Conservation (phyloP, 2,888 invertebrate species). For the Seladonia tumulorum region DNA sequence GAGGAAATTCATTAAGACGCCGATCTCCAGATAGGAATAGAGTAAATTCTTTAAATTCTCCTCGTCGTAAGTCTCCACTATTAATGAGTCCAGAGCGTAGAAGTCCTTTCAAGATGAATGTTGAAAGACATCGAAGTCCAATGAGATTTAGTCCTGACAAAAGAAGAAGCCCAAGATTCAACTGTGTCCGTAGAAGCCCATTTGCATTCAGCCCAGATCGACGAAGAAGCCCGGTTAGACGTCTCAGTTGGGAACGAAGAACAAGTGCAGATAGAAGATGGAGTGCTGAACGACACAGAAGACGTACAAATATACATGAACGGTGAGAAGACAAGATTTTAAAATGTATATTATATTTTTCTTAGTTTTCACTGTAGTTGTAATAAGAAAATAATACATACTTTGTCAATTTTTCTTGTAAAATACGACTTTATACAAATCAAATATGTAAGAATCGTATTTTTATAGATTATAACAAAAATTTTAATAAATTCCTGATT, state of each 20-base stretch:
- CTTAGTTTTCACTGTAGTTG: conserved; percentile 23
- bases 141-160: conserved; percentile 60
- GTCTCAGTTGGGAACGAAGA: conserved; percentile 75
- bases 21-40: conserved; percentile 68
- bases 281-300: conserved; percentile 76
- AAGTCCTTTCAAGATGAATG: conserved; percentile 64
- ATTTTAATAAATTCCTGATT: not conserved
- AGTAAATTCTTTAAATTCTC: conserved; percentile 52
- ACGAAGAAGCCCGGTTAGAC: conserved; percentile 70
- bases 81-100: conserved; percentile 73
- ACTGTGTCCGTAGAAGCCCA: conserved; percentile 69
- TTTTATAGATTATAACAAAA: conserved; percentile 27
- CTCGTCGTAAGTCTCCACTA: conserved; percentile 68
- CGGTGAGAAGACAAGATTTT: conserved; percentile 76
- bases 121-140: conserved; percentile 68
- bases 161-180: conserved; percentile 71
- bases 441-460: conserved; percentile 5
- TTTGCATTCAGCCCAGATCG: conserved; percentile 64
- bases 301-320: conserved; percentile 75
- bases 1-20: conserved; percentile 61
- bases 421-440: conserved; percentile 19
- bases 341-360: conserved; percentile 19
- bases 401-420: conserved; percentile 5
- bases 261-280: conserved; percentile 77
- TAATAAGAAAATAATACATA: conserved; percentile 21